Conservation (phyloP, 2,797 vertebrate species). For the Phaenicophaeus curvirostris region DNA sequence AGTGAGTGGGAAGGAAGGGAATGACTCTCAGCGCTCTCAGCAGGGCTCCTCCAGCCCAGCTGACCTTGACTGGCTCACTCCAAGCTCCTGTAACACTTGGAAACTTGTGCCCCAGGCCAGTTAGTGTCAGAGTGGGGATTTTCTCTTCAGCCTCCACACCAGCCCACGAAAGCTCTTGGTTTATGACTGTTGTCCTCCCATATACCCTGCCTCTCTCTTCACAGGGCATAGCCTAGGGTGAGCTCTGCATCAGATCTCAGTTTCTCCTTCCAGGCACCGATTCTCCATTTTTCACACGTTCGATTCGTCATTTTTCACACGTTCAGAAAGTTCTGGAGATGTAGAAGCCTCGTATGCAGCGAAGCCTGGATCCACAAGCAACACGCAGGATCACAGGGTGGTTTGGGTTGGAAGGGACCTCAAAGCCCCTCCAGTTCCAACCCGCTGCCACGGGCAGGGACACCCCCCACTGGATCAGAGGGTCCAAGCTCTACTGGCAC, state of each 20-base stretch:
- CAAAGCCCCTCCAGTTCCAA: no score
- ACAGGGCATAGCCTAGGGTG: neutral
- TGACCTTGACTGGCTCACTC: neutral
- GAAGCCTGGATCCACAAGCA: no score
- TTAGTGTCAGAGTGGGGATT: neutral
- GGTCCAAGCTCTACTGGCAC: neutral
- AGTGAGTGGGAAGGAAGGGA: constrained; percentile 24
- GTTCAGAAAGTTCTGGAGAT: neutral
- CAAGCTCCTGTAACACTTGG: neutral
- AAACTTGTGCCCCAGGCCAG: neutral
- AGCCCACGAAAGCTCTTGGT: neutral
- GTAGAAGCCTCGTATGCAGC: neutral
- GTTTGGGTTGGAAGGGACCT: no score
- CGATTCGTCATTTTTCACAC: rapidly evolving
- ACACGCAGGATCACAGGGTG: no score
- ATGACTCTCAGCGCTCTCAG: neutral
- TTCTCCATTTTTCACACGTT: rapidly evolving
- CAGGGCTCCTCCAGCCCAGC: neutral
- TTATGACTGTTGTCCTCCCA: neutral
- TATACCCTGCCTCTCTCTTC: neutral
- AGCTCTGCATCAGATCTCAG: rapidly evolving
- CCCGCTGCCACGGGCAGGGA: no score
- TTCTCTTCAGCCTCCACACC: neutral
- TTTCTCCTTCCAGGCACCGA: neutral
- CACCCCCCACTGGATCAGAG: no score